These are phyloP conservation scores for Phenganax subtilis DNA, from an alignment of 92 coral and sea anemone genomes.

Conservation along the genomic window DNA sequence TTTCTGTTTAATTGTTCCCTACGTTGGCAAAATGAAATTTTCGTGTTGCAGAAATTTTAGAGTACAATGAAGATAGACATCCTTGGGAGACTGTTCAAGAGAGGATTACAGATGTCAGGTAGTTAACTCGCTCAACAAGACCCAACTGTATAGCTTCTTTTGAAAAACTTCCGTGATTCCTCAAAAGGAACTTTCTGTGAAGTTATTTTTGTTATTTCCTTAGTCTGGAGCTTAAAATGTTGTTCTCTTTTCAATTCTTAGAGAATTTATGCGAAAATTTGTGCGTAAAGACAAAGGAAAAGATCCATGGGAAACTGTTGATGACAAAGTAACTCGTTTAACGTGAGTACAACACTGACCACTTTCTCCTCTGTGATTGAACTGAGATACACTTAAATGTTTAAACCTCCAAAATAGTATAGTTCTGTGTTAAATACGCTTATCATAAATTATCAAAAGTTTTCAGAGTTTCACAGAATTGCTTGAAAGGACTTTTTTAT, in stretches of 20 bases:
- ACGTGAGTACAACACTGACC: constrained; percentile 6
- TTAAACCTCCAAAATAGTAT: too few species aligned
- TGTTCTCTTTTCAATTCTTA: not conserved
- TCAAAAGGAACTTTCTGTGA: not conserved
- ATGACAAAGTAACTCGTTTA: not conserved
- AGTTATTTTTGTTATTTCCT: not conserved
- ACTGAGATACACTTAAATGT: not conserved
- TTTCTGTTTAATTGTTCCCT: too few species aligned
- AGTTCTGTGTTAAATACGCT: too few species aligned
- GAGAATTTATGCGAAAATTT: not conserved
- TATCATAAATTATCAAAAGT: too few species aligned
- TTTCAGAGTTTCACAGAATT: too few species aligned
- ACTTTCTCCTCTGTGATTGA: not conserved
- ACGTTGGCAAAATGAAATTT: too few species aligned
- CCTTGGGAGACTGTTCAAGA: constrained; percentile 75
- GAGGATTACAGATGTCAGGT: constrained; percentile 52
- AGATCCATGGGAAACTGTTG: constrained; percentile 8
- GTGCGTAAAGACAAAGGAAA: not conserved
- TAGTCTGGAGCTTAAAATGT: not conserved
- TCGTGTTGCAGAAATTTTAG: constrained; percentile 48
- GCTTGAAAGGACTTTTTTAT: not conserved
- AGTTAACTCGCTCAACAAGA: not conserved
- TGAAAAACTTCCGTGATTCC: not conserved
- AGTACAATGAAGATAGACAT: constrained; percentile 61
- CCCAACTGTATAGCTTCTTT: too few species aligned